phyloP scores from a whole-genome alignment of 2,797 vertebrate species.

The Gallirallus australis region DNA sequence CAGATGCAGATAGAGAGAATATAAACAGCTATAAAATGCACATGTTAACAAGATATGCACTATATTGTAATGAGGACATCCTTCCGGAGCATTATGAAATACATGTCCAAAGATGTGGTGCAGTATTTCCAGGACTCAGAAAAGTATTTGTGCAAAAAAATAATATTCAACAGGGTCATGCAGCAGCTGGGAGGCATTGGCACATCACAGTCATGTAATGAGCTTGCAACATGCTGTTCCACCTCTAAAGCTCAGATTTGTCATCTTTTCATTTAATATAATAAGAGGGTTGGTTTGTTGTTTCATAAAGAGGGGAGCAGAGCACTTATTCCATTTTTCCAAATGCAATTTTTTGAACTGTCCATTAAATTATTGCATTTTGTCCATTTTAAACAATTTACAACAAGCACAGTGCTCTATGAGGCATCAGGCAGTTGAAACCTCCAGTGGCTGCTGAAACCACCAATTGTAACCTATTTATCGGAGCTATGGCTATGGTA shows the following conservation, averaged over 20 bases:
- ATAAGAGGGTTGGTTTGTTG: not conserved
- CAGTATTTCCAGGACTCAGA: not conserved
- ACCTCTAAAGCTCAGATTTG: not conserved
- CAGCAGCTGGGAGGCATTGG: not conserved
- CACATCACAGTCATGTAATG: not conserved
- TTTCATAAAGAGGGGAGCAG: not conserved
- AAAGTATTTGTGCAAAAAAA: not conserved
- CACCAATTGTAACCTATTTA: not conserved
- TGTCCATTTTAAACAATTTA: slow-evolving; percentile 23
- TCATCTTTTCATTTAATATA: slow-evolving; percentile 15
- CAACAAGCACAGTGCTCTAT: not conserved
- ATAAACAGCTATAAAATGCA: not conserved
- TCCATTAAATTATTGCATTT: not conserved
- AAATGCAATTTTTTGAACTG: not conserved
- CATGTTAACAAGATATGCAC: not conserved
- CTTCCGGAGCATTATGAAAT: not conserved
- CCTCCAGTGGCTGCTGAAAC: not conserved
- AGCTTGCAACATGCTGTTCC: not conserved
- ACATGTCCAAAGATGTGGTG: not conserved
- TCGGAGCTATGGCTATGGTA: not conserved
- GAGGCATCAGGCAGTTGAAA: slow-evolving; percentile 12
- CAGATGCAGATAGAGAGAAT: not conserved
- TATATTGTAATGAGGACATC: not conserved
- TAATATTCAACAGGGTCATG: not conserved
- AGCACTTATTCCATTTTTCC: slow-evolving; percentile 17